Base-by-base conservation (phyloP, 2,113 vertebrate species). In the Jaculus jaculus region DNA sequence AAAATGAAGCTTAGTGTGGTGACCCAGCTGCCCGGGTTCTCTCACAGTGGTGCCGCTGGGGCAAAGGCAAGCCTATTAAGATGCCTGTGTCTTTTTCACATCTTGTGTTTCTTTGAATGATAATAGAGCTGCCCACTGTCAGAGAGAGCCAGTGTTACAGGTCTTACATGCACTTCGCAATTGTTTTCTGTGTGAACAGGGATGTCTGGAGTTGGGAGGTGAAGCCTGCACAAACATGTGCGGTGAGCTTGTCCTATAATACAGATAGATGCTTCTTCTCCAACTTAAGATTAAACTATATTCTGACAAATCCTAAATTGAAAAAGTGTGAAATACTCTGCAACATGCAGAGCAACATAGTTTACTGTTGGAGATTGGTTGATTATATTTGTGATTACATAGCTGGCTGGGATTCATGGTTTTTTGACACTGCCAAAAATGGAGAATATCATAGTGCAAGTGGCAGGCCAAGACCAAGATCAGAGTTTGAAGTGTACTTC, bases 141-240 rank as follows among this genome's bases (percentile, higher is more conserved):
- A 63, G n/a, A 65, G 28, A 60, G 16, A 17, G 7, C 68, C 28
- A 15, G 30, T 51, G 60, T 23, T 39, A 3, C 37, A 7, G 7
- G 34, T 21, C 24, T 54, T 30, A 34, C 15, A 7, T 26, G 28
- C 0, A 5, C n/a, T 11, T 34, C 1, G 0, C 3, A 2, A 24
- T 69, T 1, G 3, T 73, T 58, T 72, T 61, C 74, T 39, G 20
- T 11, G 5, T 11, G 54, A 68, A 12, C 6, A 24, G 18, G 3
- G 7, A 5, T 93, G 47, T 37, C 32, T 63, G 24, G 37, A 24
- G 21, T 47, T 72, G 26, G 10, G 9, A 39, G 7, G 18, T 60
- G 39, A 32, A 66, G 34, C 60, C 54, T 78, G 1, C 60, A 47
- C 13, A 47, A 20, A 16, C 61, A 2, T 23, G 1, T 37, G 13